Evolutionary conservation across 2,113 vertebrate genomes (phyloP).

Genomic region (Pollimyrus isidori): DNA sequence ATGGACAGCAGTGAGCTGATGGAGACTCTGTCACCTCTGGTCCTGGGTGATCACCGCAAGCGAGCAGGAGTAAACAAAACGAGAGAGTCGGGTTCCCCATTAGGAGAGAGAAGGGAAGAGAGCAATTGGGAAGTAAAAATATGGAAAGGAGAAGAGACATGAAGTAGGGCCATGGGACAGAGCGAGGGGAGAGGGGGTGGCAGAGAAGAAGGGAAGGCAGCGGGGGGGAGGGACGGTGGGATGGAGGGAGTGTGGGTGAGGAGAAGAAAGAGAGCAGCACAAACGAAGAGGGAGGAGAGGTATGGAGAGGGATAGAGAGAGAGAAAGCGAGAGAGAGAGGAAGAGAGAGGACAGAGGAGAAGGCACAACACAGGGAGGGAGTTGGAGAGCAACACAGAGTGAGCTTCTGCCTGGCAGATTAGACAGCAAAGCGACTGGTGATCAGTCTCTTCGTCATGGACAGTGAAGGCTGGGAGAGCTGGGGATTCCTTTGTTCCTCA

Average conservation of each 20-base stretch:
- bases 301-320: slow-evolving; percentile 32
- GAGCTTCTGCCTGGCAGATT: slow-evolving; percentile 42
- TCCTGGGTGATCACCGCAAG: background rate
- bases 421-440: slow-evolving; percentile 36
- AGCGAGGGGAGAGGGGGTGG: background rate
- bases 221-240: slow-evolving; percentile 6
- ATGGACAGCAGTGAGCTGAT: background rate
- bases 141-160: background rate
- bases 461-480: slow-evolving; percentile 25
- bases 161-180: slow-evolving; percentile 8
- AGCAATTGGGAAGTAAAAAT: background rate
- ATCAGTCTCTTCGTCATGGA: slow-evolving; percentile 23
- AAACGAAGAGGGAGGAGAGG: slow-evolving; percentile 13
- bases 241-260: background rate
- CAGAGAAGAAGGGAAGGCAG: background rate
- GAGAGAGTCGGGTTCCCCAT: background rate
- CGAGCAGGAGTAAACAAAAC: background rate
- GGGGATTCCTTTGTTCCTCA: too few species aligned
- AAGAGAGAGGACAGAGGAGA: background rate
- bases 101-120: background rate
- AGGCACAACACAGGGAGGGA: background rate
- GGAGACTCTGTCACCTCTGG: background rate
- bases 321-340: slow-evolving; percentile 21
- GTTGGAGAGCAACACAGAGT: background rate
- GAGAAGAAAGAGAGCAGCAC: background rate